Conservation (phyloP, 2,888 invertebrate species). For the Bombylius discolor region DNA sequence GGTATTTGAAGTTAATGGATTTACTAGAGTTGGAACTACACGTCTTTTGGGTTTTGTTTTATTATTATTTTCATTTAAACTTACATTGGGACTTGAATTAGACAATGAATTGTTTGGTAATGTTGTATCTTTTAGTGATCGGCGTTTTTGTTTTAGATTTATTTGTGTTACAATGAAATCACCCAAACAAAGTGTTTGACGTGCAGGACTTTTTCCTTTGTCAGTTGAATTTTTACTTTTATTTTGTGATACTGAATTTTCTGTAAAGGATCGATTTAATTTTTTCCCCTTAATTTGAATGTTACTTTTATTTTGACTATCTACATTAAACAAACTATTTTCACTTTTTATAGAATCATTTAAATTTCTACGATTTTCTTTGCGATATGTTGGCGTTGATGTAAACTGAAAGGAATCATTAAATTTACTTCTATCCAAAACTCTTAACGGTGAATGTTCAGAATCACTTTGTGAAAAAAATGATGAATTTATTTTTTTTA, state of each 20-base stretch:
- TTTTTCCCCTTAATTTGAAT: too few relatives aligned
- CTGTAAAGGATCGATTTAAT: neutral
- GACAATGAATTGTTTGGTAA: neutral
- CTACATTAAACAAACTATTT: too few relatives aligned
- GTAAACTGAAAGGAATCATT: too few relatives aligned
- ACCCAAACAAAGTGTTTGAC: conserved; percentile 25
- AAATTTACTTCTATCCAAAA: too few relatives aligned
- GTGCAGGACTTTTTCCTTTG: conserved; percentile 13
- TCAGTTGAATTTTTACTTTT: conserved; percentile 2
- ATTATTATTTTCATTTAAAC: conserved; percentile 7
- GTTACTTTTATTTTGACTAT: too few relatives aligned
- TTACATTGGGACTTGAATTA: conserved; percentile 4
- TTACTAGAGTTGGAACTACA: conserved; percentile 29
- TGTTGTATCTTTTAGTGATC: conserved; percentile 8
- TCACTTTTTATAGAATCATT: too few relatives aligned
- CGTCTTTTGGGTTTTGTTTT: conserved; percentile 26
- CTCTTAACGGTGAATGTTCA: too few relatives aligned
- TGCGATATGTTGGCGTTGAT: too few relatives aligned
- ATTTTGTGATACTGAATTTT: neutral
- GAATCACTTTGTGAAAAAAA: too few relatives aligned
- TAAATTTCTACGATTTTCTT: too few relatives aligned
- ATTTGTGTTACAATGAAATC: conserved; percentile 26
- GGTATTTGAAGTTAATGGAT: neutral
- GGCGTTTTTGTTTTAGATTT: conserved; percentile 19
- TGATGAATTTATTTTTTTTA: too few relatives aligned